Base-by-base conservation (phyloP, 2,888 invertebrate genomes). In the Argyresthia goedartella region DNA sequence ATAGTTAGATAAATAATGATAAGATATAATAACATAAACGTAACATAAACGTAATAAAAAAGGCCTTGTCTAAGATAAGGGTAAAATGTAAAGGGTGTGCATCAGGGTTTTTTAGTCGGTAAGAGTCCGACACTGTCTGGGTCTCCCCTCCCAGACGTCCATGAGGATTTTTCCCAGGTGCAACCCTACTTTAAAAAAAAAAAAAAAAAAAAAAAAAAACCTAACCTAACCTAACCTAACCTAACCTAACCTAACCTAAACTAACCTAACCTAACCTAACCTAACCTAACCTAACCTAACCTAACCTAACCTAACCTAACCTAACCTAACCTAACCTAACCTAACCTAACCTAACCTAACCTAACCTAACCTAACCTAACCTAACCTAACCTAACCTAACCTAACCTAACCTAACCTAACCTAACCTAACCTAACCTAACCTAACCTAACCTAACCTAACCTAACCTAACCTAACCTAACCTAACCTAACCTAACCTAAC, bases 141-240 rank as follows among this genome's bases (percentile, higher is more conserved):
- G n/a, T n/a, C n/a, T n/a, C n/a, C n/a, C n/a, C n/a, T n/a, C n/a
- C n/a, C n/a, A n/a, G n/a, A n/a, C n/a, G n/a, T n/a, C n/a, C n/a
- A n/a, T n/a, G n/a, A n/a, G n/a, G n/a, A n/a, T n/a, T n/a, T n/a
- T n/a, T n/a, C n/a, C n/a, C n/a, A n/a, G n/a, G n/a, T n/a, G n/a
- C n/a, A n/a, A n/a, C n/a, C n/a, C n/a, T n/a, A n/a, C n/a, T n/a
- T n/a, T n/a, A n/a, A n/a, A n/a, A n/a, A n/a, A n/a, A n/a, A n/a
- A n/a, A n/a, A n/a, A n/a, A n/a, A n/a, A n/a, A n/a, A n/a, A n/a
- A n/a, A n/a, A n/a, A n/a, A n/a, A n/a, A n/a, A n/a, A n/a, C n/a
- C n/a, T n/a, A n/a, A n/a, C n/a, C n/a, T n/a, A n/a, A n/a, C n/a
- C 57, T 56, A 56, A 57, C 55, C 57, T 57, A 57, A 57, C 57